phyloP scores from a whole-genome alignment of 2,797 vertebrate species.

The Gouania willdenowi region DNA sequence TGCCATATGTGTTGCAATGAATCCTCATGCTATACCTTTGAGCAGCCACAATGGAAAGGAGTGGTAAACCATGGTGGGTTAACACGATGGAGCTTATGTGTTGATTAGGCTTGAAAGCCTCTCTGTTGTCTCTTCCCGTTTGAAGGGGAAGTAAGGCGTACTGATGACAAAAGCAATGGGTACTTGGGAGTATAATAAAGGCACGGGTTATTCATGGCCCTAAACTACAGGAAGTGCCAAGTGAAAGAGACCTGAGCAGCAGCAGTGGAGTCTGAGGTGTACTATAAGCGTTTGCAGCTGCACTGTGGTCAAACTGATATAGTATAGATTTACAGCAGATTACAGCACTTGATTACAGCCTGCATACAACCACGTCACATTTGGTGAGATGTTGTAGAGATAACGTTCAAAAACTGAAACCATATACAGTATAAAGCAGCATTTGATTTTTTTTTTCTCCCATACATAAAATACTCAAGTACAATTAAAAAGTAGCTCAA shows the following conservation, averaged over 20 bases:
- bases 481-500: no score
- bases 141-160: constrained; percentile 77
- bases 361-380: no score
- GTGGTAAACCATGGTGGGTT: constrained; percentile 63
- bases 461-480: no score
- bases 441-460: no score
- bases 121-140: constrained; percentile 54
- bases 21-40: constrained; percentile 45
- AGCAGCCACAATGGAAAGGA: constrained; percentile 49
- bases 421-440: no score
- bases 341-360: no score
- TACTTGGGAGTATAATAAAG: constrained; percentile 72
- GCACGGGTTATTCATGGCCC: constrained; percentile 77
- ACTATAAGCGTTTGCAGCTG: constrained; percentile 29
- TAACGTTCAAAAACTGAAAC: no score
- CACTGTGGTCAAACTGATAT: constrained; percentile 23
- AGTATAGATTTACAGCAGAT: constrained; percentile 18
- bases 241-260: constrained; percentile 61
- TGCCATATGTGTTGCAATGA: constrained; percentile 64
- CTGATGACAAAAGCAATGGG: constrained; percentile 69
- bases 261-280: constrained; percentile 46
- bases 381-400: background rate
- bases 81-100: constrained; percentile 70
- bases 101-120: constrained; percentile 62
- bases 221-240: constrained; percentile 75